A percentile compares a stretch with the other conserved stretches of the same genome.
Evolutionary conservation across 2,797 vertebrate genomes (phyloP).

Genomic region (Malurus splendens): DNA sequence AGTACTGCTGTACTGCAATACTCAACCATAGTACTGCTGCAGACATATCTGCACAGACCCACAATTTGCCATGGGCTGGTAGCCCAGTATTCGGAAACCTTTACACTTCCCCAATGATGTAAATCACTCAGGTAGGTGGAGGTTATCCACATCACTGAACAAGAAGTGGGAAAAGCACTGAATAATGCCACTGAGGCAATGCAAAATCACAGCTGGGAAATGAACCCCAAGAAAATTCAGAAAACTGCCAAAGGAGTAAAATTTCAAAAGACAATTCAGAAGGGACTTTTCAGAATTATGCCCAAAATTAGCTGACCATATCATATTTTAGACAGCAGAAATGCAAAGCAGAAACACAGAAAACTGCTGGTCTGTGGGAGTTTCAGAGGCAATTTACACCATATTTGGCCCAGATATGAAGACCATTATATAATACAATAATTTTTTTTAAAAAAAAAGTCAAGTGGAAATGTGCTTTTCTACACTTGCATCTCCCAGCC

Average conservation of each 20-base stretch:
- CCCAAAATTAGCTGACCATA: background rate
- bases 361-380: background rate
- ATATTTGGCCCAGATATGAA: background rate
- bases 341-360: background rate
- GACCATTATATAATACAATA: background rate
- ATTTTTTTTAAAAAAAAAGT: accelerated
- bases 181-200: background rate
- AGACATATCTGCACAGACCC: background rate
- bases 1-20: background rate
- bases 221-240: background rate
- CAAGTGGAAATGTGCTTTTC: background rate
- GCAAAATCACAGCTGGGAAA: background rate
- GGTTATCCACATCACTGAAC: background rate
- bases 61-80: background rate
- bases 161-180: background rate
- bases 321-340: background rate
- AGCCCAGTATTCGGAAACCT: background rate
- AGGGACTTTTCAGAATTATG: background rate
- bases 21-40: accelerated
- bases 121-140: background rate
- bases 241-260: background rate
- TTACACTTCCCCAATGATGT: accelerated
- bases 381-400: background rate
- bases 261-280: background rate
- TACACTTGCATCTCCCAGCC: background rate